Evolutionary conservation across 2,888 invertebrate genomes (phyloP), one percentile per base, ranked within the genome.

Genomic region (Eristalinus aeneus): DNA sequence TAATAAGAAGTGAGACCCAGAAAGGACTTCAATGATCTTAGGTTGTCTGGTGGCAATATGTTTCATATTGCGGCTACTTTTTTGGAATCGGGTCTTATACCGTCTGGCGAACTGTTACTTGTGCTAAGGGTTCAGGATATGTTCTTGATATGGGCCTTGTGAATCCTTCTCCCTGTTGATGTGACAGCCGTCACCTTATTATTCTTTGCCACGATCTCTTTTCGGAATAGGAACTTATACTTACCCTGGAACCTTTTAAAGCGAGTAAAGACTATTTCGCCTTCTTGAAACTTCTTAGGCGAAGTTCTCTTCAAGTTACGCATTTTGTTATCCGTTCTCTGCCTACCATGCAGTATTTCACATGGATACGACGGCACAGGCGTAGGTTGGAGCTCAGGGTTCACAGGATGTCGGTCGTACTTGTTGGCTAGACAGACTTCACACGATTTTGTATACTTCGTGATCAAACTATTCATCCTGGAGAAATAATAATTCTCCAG

Each of bases 1-100:
- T 88, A 88, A 46, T 87, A 88, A 0, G 81, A 84, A 1, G 83
- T 54, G 8, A 87, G 60, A 1, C 87, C 84, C 1, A 82, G 56
- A 88, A 88, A 60, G 60, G 8, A 65, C 67, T 27, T n/a, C n/a
- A n/a, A n/a, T n/a, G 6, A n/a, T 1, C 12, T 3, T 12, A 4
- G 12, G 6, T 5, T 39, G 39, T 39, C n/a, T n/a, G n/a, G n/a
- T n/a, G n/a, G n/a, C n/a, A n/a, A n/a, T n/a, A n/a, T n/a, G n/a
- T n/a, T n/a, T 12, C 39, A 12, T 39, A 1, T 12, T 0, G 39
- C n/a, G 39, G 12, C 4, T n/a, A n/a, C n/a, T 39, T 39, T n/a
- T 39, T n/a, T 39, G n/a, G 4, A n/a, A n/a, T 12, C 11, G 10
- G 10, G 1, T 36, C 9, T 36, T 12, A n/a, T n/a, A n/a, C n/a